Conservation (phyloP, 1,140 invertebrate genomes). For the Sesamia nonagrioides region DNA sequence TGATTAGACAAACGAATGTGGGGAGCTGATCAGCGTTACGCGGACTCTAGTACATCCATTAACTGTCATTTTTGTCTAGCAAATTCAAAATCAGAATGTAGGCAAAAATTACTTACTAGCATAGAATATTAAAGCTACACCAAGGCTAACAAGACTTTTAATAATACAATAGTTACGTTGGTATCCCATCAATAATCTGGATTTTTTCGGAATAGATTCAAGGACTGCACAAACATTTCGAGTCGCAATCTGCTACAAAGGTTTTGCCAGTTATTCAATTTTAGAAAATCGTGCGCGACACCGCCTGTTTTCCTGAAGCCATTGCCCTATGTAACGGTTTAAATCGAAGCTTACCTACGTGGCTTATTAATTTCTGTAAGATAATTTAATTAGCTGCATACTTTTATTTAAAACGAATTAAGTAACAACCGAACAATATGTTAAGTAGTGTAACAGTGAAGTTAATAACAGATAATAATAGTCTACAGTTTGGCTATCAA, state of each 20-base stretch:
- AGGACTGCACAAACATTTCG: slow-evolving; percentile 22
- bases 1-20: too few species aligned
- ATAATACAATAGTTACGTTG: background rate
- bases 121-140: too few species aligned
- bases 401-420: slow-evolving; percentile 9
- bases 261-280: slow-evolving; percentile 45
- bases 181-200: background rate
- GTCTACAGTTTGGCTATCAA: slow-evolving; percentile 33
- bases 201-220: background rate
- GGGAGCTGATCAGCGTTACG: too few species aligned
- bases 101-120: too few species aligned
- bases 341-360: background rate
- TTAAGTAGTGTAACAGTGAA: slow-evolving; percentile 5
- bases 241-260: background rate
- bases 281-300: slow-evolving; percentile 48
- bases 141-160: background rate
- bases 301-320: slow-evolving; percentile 29
- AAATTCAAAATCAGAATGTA: too few species aligned
- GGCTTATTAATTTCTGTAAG: background rate
- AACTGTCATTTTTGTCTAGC: too few species aligned
- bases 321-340: slow-evolving; percentile 40
- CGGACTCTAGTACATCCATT: too few species aligned
- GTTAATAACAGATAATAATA: slow-evolving; percentile 32
- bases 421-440: slow-evolving; percentile 1
- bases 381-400: background rate